Evolutionary conservation across 2,888 invertebrate species (phyloP), one percentile per base, ranked within the genome.

Genomic region (Seira musarum): DNA sequence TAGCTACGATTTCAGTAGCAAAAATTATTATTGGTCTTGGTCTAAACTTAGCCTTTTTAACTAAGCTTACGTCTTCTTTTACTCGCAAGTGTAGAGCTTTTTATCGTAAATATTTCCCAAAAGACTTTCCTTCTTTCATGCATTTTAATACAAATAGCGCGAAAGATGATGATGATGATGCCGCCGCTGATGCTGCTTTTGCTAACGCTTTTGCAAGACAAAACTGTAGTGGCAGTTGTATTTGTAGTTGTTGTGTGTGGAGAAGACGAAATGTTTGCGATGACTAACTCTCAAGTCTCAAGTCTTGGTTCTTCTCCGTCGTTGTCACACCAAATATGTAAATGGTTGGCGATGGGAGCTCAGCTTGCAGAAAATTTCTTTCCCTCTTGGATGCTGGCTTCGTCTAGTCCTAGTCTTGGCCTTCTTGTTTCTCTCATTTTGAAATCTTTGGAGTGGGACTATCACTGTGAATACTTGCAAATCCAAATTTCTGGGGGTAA

Each of bases 41-140:
- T 30, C 8, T 30, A 30, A 40, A 53, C n/a, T 53, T 53, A 53
- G 53, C 53, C 53, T 53, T 53, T n/a, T 53, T 53, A 53, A 53
- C 53, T 53, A 53, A 13, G 53, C 17, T 53, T 53, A 8, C 13
- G 2, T 53, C 17, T 53, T 17, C 53, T 17, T 15, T 53, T 13
- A 2, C 17, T 53, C 53, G 53, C 3, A 13, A 53, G 17, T 53
- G 17, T 53, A 15, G 53, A 13, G 13, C 6, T 13, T 17, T 53
- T 53, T 53, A 13, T 17, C 3, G 53, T 53, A 53, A 17, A 53
- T 17, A 53, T 53, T 53, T 13, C 53, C 53, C 53, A 3, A 53
- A 53, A 53, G 53, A 53, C 53, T 17, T 53, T 53, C 13, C 13
- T 53, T n/a, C 53, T 30, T 30, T 8, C 8, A 30, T 30, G 30